Conservation (phyloP, 2,888 invertebrate genomes). For the Cepaea hortensis region DNA sequence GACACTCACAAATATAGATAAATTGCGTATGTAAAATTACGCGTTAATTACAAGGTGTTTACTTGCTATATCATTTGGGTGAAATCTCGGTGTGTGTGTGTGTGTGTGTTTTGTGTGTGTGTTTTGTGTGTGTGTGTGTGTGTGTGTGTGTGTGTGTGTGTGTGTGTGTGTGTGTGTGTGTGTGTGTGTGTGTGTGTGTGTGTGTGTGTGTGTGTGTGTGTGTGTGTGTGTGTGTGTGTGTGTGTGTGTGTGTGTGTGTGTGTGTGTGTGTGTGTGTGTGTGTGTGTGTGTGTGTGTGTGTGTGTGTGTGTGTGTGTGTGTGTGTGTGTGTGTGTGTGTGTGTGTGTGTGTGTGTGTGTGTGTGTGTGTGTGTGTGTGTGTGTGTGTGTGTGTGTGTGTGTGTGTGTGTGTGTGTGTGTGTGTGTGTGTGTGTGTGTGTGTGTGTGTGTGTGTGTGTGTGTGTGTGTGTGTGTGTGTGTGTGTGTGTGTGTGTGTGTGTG, state of each 20-base stretch:
- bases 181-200: not conserved
- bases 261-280: not conserved
- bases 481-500: too few relatives aligned
- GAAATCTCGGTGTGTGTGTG: too few relatives aligned
- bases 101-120: too few relatives aligned
- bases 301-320: not conserved
- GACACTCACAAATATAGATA: too few relatives aligned
- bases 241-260: not conserved
- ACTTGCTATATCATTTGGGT: too few relatives aligned
- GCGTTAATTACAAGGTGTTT: too few relatives aligned
- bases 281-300: not conserved
- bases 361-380: not conserved
- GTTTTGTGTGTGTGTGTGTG: not conserved
- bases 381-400: conserved; percentile 1
- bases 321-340: not conserved
- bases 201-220: not conserved
- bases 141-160: not conserved
- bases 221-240: not conserved
- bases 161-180: not conserved
- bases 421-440: conserved; percentile 1
- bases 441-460: not conserved
- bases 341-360: not conserved
- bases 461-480: not conserved
- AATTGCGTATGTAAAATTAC: too few relatives aligned
- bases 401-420: not conserved